Base-by-base conservation (phyloP, 2,797 vertebrate genomes). In the Scolopax rusticola region DNA sequence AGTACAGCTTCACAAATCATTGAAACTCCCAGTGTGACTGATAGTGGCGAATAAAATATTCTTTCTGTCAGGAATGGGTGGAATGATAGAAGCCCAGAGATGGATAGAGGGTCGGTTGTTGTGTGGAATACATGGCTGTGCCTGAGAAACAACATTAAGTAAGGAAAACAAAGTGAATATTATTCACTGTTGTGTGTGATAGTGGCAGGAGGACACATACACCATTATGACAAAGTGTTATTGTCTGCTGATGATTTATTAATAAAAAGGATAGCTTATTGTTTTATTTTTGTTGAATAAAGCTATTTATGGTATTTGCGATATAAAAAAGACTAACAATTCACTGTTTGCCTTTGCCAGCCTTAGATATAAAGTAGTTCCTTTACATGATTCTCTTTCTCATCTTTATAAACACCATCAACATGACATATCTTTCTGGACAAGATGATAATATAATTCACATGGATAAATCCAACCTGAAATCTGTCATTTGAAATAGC, bases 311-410 rank as follows among this genome's bases (percentile, higher is more conserved):
- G 30, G 64, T 93, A 93, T 93, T 95, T 77, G 86, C 47, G 83
- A 48, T 40, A 73, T 84, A 57, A 87, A 85, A 93, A 91, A 79
- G 5, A 50, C 67, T 68, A 43, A 63, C 95, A 77, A 91, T 95
- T 88, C 96, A 91, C 69, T 94, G 65, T 95, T 97, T 97, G 87
- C 88, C n/a, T 90, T 93, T 97, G 36, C 33, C 43, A 84, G 41
- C 32, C 65, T 97, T 82, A 95, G 19, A 81, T 90, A 80, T 60
- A 88, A 88, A 84, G n/a, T 57, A 65, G 70, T 96, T 95, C 30
- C 65, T 95, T 92, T 93, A 77, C 5, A 36, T 20, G 13, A 67
- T 87, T 91, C 25, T 95, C 68, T 96, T 69, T 92, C 87, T 94
- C 21, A 67, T 95, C 83, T 96, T 87, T 97, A 82, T 73, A 91